Evolutionary conservation across 2,888 invertebrate species (phyloP).

Genomic region (Bombyx huttoni): DNA sequence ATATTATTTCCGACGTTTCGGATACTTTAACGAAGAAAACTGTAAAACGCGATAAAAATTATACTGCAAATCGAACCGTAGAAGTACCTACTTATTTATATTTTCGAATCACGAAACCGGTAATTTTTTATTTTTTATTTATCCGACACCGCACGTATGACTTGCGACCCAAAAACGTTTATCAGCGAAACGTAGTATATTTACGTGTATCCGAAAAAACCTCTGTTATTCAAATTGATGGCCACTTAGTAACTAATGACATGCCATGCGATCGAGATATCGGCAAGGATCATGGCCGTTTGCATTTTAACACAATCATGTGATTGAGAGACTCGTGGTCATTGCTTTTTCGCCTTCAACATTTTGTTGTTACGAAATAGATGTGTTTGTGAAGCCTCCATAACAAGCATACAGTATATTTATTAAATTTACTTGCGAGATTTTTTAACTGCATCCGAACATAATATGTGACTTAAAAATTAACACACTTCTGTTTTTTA

Average conservation of each 20-base stretch:
- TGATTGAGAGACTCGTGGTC: conserved; percentile 4
- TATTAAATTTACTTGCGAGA: not conserved
- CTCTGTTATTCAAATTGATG: conserved; percentile 1
- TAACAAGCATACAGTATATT: not conserved
- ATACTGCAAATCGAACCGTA: too few relatives aligned
- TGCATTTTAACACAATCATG: conserved; percentile 2
- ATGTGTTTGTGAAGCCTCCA: not conserved
- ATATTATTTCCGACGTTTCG: too few relatives aligned
- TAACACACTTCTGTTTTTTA: not conserved
- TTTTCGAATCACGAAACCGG: too few relatives aligned
- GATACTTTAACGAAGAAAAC: too few relatives aligned
- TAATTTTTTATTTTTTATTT: too few relatives aligned
- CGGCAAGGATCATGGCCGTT: not conserved
- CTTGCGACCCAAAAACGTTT: too few relatives aligned
- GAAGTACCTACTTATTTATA: too few relatives aligned
- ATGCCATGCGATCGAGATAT: not conserved
- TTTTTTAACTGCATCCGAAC: not conserved
- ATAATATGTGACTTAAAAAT: not conserved
- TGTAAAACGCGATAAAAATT: too few relatives aligned
- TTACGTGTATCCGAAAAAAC: not conserved
- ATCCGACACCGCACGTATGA: too few relatives aligned
- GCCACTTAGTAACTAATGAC: not conserved
- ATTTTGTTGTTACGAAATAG: conserved; percentile 3
- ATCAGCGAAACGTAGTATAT: not conserved
- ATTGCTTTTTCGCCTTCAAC: conserved; percentile 5